Conservation (phyloP, 2,888 invertebrate genomes). For the Ophraella communa region DNA sequence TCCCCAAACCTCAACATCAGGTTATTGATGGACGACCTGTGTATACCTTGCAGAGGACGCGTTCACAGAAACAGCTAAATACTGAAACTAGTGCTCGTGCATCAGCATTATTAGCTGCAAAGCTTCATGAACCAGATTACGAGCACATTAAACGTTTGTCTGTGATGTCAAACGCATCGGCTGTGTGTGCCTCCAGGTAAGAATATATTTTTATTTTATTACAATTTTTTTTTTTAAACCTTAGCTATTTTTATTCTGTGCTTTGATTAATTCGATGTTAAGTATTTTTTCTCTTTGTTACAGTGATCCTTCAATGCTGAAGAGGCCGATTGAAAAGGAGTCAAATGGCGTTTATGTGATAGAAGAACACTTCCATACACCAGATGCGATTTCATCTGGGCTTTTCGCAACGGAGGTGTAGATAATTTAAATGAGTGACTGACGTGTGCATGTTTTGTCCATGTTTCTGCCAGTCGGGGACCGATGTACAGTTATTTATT, state of each 20-base stretch:
- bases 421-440: constrained; percentile 45
- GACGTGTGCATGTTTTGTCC: constrained; percentile 36
- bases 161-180: constrained; percentile 59
- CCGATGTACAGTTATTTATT: constrained; percentile 58
- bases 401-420: constrained; percentile 82
- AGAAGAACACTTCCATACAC: constrained; percentile 75
- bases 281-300: constrained; percentile 47
- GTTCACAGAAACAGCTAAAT: constrained; percentile 83
- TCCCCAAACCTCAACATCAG: constrained; percentile 61
- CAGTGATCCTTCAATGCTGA: constrained; percentile 74
- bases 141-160: constrained; percentile 60
- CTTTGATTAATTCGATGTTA: not conserved
- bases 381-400: constrained; percentile 63
- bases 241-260: not conserved
- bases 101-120: constrained; percentile 58
- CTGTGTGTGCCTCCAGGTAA: constrained; percentile 58
- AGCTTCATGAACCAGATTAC: constrained; percentile 64
- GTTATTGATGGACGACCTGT: constrained; percentile 59
- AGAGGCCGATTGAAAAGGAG: constrained; percentile 71
- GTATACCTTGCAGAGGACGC: constrained; percentile 73
- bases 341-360: constrained; percentile 71
- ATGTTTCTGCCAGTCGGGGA: constrained; percentile 38
- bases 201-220: constrained; percentile 12
- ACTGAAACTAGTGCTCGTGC: constrained; percentile 73
- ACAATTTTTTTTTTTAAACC: constrained; percentile 1